Conservation (phyloP, 2,888 invertebrate species). For the Axea sp. region DNA sequence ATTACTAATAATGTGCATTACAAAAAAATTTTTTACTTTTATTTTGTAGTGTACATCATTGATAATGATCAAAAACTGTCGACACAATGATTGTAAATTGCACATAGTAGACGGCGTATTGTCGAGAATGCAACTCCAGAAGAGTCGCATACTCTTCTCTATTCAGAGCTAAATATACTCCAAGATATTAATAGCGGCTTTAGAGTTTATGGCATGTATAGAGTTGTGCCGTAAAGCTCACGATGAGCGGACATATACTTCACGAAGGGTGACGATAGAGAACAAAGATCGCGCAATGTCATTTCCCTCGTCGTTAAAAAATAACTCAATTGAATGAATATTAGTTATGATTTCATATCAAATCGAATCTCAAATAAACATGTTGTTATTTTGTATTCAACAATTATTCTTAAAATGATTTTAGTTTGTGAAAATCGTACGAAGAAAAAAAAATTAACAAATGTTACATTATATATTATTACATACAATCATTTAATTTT, state of each 20-base stretch:
- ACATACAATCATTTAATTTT: too few species aligned
- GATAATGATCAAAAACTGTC: constrained; percentile 49
- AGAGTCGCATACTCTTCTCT: constrained; percentile 70
- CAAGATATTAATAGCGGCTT: constrained; percentile 74
- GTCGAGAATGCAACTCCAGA: constrained; percentile 60
- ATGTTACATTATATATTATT: too few species aligned
- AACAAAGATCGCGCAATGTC: constrained; percentile 45
- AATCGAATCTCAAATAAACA: neutral
- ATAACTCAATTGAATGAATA: constrained; percentile 17
- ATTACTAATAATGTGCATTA: too few species aligned
- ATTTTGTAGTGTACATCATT: too few species aligned
- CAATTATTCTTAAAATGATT: neutral
- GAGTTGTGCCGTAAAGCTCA: constrained; percentile 37
- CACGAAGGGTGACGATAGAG: constrained; percentile 25
- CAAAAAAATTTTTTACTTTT: too few species aligned
- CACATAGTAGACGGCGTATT: constrained; percentile 68
- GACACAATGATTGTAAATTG: constrained; percentile 54
- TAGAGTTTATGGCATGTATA: constrained; percentile 41
- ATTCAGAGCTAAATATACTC: constrained; percentile 77
- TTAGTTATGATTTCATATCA: constrained; percentile 4
- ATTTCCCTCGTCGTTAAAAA: constrained; percentile 7
- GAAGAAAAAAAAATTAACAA: too few species aligned
- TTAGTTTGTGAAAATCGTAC: too few species aligned
- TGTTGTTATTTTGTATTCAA: neutral
- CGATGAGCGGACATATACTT: constrained; percentile 39